A percentile compares a stretch with the other conserved stretches of the same genome.
Evolutionary conservation across 2,797 vertebrate species (phyloP).

Genomic region (Capromys pilorides): DNA sequence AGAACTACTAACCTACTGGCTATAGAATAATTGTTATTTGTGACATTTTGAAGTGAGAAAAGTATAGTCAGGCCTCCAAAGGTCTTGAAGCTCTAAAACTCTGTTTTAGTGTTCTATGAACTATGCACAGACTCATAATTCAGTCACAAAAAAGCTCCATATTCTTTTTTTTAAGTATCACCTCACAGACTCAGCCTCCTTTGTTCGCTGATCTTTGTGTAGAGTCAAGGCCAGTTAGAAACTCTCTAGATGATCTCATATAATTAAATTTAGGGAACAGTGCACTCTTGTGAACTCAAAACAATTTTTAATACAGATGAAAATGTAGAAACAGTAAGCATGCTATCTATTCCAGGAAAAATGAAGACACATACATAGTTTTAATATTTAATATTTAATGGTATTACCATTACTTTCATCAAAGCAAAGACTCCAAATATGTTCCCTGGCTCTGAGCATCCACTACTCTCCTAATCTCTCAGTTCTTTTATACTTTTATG

Average conservation of each 20-base stretch:
- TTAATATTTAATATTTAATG: constrained; percentile 61
- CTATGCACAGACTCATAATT: constrained; percentile 52
- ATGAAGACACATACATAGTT: constrained; percentile 43
- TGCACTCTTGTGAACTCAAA: constrained; percentile 50
- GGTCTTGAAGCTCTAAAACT: constrained; percentile 42
- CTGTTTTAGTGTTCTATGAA: constrained; percentile 60
- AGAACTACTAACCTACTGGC: constrained; percentile 62
- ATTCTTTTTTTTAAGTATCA: background rate
- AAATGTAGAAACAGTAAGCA: constrained; percentile 25
- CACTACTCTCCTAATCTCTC: background rate
- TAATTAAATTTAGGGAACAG: constrained; percentile 50
- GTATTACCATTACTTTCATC: constrained; percentile 23
- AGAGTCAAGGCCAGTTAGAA: background rate
- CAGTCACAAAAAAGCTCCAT: background rate
- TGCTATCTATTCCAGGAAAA: constrained; percentile 29
- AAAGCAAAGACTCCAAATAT: constrained; percentile 56
- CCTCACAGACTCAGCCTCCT: constrained; percentile 38
- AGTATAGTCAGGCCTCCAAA: constrained; percentile 46
- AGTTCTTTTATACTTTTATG: constrained; percentile 20
- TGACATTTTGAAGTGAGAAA: constrained; percentile 36
- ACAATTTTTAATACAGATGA: constrained; percentile 34
- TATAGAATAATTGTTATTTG: constrained; percentile 71
- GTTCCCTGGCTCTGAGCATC: background rate
- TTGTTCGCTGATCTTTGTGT: constrained; percentile 64
- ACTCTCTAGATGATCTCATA: constrained; percentile 58